Conservation (phyloP, 2,888 invertebrate genomes). For the Thera britannica region DNA sequence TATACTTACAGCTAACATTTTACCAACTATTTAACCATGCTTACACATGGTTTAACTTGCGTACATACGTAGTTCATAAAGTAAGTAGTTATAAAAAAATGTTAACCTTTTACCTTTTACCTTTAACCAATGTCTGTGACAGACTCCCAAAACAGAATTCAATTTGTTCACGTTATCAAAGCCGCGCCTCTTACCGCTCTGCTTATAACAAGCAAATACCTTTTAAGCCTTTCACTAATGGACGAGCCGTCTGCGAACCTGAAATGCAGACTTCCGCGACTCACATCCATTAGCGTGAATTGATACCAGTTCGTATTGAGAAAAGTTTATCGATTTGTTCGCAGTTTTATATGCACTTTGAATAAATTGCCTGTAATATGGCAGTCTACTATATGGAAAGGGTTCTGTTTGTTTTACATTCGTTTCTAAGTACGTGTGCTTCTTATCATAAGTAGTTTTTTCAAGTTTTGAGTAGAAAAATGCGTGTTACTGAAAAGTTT, state of each 20-base stretch:
- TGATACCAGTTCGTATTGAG: constrained; percentile 34
- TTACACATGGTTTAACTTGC: no score
- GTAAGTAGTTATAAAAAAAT: no score
- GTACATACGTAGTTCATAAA: no score
- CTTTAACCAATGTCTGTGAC: neutral
- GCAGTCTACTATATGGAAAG: constrained; percentile 7
- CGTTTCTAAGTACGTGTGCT: neutral
- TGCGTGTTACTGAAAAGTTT: neutral
- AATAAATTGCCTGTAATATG: constrained; percentile 16
- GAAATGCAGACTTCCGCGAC: constrained; percentile 60
- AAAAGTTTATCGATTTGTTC: constrained; percentile 29
- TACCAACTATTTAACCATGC: no score
- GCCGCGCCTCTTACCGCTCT: constrained; percentile 8
- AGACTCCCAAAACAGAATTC: neutral
- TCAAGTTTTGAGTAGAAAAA: neutral
- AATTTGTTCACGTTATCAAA: neutral
- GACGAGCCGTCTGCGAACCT: constrained; percentile 43
- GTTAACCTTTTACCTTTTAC: no score
- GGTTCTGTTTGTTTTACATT: constrained; percentile 18
- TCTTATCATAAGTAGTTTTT: neutral
- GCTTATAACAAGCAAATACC: constrained; percentile 6
- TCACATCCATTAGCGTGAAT: constrained; percentile 63
- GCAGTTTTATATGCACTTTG: constrained; percentile 24
- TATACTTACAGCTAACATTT: no score
- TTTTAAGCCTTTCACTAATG: constrained; percentile 33